Evolutionary conservation across 2,797 vertebrate genomes (phyloP).

Genomic region (Discoglossus pictus): DNA sequence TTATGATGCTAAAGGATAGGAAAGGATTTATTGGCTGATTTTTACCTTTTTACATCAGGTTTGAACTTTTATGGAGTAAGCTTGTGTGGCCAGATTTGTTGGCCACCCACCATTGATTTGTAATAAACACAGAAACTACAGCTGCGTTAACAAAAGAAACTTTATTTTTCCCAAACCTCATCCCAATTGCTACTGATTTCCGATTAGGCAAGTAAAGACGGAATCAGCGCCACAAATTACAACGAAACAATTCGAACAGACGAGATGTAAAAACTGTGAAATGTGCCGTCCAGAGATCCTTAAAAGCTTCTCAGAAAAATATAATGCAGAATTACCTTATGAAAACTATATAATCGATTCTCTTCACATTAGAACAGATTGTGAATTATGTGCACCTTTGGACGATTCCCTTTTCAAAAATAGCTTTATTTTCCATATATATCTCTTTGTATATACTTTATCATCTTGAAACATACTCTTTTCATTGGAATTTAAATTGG

Average conservation of each 20-base stretch:
- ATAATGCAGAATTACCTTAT: conserved; percentile 4
- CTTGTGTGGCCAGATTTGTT: too few species aligned
- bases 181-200: conserved; percentile 17
- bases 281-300: conserved; percentile 14
- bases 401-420: conserved; percentile 35
- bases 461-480: conserved; percentile 29
- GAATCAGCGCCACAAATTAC: conserved; percentile 30
- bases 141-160: conserved; percentile 29
- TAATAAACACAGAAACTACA: neutral
- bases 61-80: too few species aligned
- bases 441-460: conserved; percentile 39
- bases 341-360: conserved; percentile 25
- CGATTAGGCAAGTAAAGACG: conserved; percentile 22
- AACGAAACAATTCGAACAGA: conserved; percentile 21
- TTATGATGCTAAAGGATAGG: too few species aligned
- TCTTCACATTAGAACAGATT: conserved; percentile 24
- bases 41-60: too few species aligned
- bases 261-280: conserved; percentile 37
- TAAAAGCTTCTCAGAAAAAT: conserved; percentile 18
- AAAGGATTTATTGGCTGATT: too few species aligned
- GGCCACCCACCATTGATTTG: too few species aligned
- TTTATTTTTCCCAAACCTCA: conserved; percentile 38
- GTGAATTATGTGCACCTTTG: conserved; percentile 25
- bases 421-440: conserved; percentile 36
- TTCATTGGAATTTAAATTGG: conserved; percentile 19